Percentiles rank a stretch among this genome's conserved stretches.
Conservation (phyloP, 1,140 invertebrate genomes). For the Panonychus citri region DNA sequence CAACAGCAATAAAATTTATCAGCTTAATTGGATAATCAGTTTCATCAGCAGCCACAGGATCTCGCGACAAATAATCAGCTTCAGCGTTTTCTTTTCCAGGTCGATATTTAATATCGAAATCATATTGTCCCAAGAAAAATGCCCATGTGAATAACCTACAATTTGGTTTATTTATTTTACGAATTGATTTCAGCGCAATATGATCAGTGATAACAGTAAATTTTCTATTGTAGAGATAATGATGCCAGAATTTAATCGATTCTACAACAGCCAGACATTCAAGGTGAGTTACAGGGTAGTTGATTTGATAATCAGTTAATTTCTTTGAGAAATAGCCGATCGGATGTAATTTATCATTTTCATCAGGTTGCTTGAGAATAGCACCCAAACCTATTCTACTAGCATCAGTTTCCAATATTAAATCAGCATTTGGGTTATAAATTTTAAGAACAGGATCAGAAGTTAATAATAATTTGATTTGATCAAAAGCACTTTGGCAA, state of each 20-base stretch:
- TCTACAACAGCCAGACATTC: constrained; percentile 28
- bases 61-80: constrained; percentile 7
- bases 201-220: constrained; percentile 27
- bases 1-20: too few relatives aligned
- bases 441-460: constrained; percentile 3
- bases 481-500: constrained; percentile 8
- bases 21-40: too few relatives aligned
- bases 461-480: constrained; percentile 8
- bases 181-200: not conserved
- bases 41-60: too few relatives aligned
- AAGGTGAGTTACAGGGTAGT: constrained; percentile 29
- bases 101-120: constrained; percentile 12
- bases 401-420: constrained; percentile 10
- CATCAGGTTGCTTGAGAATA: constrained; percentile 11
- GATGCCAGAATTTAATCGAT: constrained; percentile 26
- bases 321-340: constrained; percentile 25
- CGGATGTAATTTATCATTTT: constrained; percentile 22
- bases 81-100: constrained; percentile 4
- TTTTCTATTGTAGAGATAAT: constrained; percentile 25
- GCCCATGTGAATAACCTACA: constrained; percentile 9
- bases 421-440: constrained; percentile 1
- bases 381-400: constrained; percentile 7
- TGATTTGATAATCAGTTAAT: constrained; percentile 24
- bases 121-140: constrained; percentile 19
- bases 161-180: not conserved